Evolutionary conservation across 2,888 invertebrate genomes (phyloP), one percentile per base, ranked within the genome.

Genomic region (Thyatira batis): DNA sequence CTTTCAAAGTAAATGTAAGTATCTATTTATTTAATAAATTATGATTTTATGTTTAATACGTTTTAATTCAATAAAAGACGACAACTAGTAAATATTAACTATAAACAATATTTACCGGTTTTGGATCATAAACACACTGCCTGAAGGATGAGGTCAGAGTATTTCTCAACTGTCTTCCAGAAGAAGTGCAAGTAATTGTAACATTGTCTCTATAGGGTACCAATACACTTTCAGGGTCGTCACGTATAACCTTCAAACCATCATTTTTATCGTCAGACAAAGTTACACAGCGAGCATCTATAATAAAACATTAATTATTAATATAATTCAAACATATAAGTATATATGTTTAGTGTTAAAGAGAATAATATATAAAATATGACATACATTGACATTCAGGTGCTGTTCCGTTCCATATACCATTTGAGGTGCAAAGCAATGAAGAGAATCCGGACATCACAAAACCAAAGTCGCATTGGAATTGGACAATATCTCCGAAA

Each of bases 41-140:
- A n/a, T n/a, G n/a, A n/a, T n/a, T n/a, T n/a, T n/a, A n/a, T n/a
- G n/a, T 49, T 20, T 44, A 1, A 9, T 27, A 50, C 11, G 28
- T n/a, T 20, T 51, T 39, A 23, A 20, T 50, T 17, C 20, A 43
- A 3, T 10, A 45, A 33, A 23, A 23, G 23, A 4, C 3, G 6
- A 4, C 3, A 23, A 6, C 23, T 49, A 27, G 27, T 23, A 44
- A 27, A 43, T 23, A 20, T 45, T 44, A 45, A 45, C 13, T 49
- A 20, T 25, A 33, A 17, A 39, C 49, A 25, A 28, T 51, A 61
- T 80, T 78, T 85, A 94, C 95, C 39, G 96, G 95, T 85, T 97
- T 97, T 0, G 98, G 98, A 87, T 98, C 98, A 78, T 98, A 98
- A 21, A 98, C 98, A 84, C 99, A 99, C 81, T 99, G 98, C 58